These are phyloP conservation scores for Atethmia centrago DNA, from an alignment of 2,888 invertebrate genomes.

Conservation along the genomic window DNA sequence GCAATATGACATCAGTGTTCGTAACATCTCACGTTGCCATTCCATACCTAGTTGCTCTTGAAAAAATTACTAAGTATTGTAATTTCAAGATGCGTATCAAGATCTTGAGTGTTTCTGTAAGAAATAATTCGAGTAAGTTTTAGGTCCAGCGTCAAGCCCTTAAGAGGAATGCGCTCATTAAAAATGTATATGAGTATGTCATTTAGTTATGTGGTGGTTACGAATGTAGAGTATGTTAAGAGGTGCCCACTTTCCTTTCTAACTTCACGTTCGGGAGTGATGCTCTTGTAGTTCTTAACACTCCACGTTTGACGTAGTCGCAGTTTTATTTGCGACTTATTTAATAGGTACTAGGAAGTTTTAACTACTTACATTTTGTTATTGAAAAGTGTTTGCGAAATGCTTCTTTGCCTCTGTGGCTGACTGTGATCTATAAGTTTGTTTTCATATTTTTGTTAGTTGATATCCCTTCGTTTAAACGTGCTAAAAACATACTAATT, in stretches of 20 bases:
- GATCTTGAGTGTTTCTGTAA: conserved; percentile 1
- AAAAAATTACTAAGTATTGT: conserved; percentile 63
- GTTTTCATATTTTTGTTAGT: neutral
- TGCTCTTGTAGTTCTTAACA: conserved; percentile 33
- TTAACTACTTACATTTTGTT: conserved; percentile 3
- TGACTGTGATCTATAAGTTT: conserved; percentile 1
- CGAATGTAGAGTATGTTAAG: conserved; percentile 78
- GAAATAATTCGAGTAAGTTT: conserved; percentile 58
- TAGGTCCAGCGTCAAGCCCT: conserved; percentile 19
- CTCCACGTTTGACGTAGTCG: conserved; percentile 20
- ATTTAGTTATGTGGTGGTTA: conserved; percentile 71
- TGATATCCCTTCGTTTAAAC: neutral
- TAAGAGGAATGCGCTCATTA: conserved; percentile 74
- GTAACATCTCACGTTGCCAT: conserved; percentile 69
- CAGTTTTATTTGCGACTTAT: conserved; percentile 8
- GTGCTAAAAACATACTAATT: neutral
- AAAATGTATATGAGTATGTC: conserved; percentile 75
- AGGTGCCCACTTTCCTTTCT: conserved; percentile 69
- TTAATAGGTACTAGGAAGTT: neutral
- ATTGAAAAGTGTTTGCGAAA: neutral
- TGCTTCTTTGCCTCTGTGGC: neutral
- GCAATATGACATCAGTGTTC: conserved; percentile 78
- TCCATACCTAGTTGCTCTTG: conserved; percentile 49
- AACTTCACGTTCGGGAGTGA: conserved; percentile 61
- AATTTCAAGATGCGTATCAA: conserved; percentile 6